These are phyloP conservation scores for Micromussa lordhowensis DNA, from an alignment of 92 coral and sea anemone species.

Conservation along the genomic window DNA sequence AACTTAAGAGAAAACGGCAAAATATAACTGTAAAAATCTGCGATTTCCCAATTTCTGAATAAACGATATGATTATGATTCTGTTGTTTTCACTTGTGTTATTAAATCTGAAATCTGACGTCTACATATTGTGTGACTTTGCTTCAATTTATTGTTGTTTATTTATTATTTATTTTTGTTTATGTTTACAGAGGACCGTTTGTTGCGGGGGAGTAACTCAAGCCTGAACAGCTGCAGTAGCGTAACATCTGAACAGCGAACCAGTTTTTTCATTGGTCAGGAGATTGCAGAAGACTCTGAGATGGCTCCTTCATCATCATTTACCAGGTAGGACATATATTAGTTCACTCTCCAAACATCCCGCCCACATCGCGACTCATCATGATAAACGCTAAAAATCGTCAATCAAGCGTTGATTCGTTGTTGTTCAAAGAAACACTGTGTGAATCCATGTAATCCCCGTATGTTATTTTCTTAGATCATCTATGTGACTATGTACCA, in stretches of 20 bases:
- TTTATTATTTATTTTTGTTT: not conserved
- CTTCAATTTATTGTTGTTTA: no score
- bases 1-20: no score
- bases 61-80: not conserved
- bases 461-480: no score
- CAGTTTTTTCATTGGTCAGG: conserved; percentile 89
- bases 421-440: no score
- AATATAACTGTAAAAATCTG: no score
- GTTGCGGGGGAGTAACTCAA: conserved; percentile 83
- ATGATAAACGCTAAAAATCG: no score
- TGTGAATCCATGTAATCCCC: no score
- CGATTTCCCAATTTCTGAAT: not conserved
- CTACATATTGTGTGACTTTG: not conserved
- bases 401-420: no score
- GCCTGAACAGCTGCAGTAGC: conserved; percentile 83
- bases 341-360: no score
- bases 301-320: conserved; percentile 64
- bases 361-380: no score
- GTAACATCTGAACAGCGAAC: conserved; percentile 73
- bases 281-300: conserved; percentile 76
- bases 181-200: conserved; percentile 68
- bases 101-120: not conserved
- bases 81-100: not conserved
- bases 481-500: no score
- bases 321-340: conserved; percentile 24